Evolutionary conservation across 2,888 invertebrate genomes (phyloP), one percentile per base, ranked within the genome.

Genomic region (Leucophenga maculata): DNA sequence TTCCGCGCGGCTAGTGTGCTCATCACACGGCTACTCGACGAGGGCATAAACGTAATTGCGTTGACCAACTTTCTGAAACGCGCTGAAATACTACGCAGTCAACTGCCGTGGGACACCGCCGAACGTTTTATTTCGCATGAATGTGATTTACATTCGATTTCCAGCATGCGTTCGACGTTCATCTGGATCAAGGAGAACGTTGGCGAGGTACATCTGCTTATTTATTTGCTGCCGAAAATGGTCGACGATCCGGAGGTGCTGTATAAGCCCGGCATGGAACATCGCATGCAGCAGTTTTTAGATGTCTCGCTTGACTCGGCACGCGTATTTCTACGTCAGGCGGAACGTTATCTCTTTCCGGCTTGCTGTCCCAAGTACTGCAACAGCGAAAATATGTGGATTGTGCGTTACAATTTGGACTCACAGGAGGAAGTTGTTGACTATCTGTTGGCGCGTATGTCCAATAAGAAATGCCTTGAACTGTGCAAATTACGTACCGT

Each of bases 111-210:
- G 59, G 14, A 59, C 1, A 2, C 14, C 9, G 22, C 59, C 31
- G 16, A 59, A 11, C 14, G 32, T 8, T 32, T 59, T 14, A 32
- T 14, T 3, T n/a, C 59, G 32, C 59, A 14, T 14, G 59, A 59
- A 32, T 59, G 59, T 18, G 59, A 59, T 32, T 32, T 59, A 59
- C 59, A 59, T 16, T 59, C 59, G n/a, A 59, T 59, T 6, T 59
- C 14, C n/a, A 32, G 59, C 32, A 59, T 59, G n/a, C 31, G 32
- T 14, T 6, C 59, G 8, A 31, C 59, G 1, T n/a, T 59, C n/a
- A 14, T 59, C 6, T 59, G 59, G 59, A 59, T 59, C n/a, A 31
- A 32, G 16, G n/a, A 32, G 8, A 14, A 32, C n/a, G 3, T 59
- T 14, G 59, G 59, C 59, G 59, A 59, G 3, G 59, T 59, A 31